Evolutionary conservation across 2,113 vertebrate genomes (phyloP).

Genomic region (Microtus oregoni): DNA sequence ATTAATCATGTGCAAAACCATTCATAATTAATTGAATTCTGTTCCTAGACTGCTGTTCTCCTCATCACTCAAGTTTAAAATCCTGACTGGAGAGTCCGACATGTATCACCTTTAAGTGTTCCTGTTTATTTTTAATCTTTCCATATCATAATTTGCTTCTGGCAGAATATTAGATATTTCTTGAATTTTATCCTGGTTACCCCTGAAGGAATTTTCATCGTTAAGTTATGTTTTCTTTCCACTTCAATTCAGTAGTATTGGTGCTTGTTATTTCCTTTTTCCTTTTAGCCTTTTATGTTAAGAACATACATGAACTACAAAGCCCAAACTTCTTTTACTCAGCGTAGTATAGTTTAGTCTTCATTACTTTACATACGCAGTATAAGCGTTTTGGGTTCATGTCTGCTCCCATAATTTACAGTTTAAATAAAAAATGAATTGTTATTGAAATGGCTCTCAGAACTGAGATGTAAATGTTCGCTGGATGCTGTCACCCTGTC

Average conservation of each 20-base stretch:
- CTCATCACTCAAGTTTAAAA: constrained; percentile 17
- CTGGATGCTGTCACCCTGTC: not conserved
- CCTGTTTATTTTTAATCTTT: not conserved
- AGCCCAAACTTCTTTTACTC: not conserved
- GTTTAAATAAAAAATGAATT: constrained; percentile 54
- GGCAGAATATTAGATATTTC: constrained; percentile 12
- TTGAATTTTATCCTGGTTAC: constrained; percentile 26
- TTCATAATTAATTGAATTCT: constrained; percentile 42
- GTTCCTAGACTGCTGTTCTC: constrained; percentile 10
- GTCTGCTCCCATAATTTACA: not conserved
- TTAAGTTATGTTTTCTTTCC: not conserved
- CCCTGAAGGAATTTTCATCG: constrained; percentile 46
- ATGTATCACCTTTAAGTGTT: constrained; percentile 6
- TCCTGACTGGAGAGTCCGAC: not conserved
- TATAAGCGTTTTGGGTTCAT: constrained; percentile 8
- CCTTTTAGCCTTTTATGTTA: not conserved
- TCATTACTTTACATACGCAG: constrained; percentile 35
- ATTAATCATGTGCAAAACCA: constrained; percentile 36
- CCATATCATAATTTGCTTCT: constrained; percentile 10
- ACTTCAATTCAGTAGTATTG: not conserved
- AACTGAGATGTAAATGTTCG: not conserved
- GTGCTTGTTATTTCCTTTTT: not conserved
- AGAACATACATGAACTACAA: not conserved
- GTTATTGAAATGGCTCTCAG: not conserved
- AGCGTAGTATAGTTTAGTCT: not conserved